Evolutionary conservation across 2,113 vertebrate genomes (phyloP).

Genomic region (Aramus guarauna): DNA sequence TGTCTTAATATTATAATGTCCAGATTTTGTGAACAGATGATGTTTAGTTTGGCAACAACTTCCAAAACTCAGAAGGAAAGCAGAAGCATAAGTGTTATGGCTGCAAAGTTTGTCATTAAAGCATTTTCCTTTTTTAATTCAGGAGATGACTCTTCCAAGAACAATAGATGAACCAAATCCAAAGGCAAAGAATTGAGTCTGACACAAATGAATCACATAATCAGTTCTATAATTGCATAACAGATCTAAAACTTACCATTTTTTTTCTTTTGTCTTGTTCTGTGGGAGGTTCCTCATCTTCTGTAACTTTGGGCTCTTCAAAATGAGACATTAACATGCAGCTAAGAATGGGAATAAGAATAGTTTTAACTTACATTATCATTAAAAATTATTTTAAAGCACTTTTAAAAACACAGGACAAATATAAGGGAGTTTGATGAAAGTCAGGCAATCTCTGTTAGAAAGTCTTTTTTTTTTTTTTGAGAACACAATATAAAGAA

Average conservation of each 20-base stretch:
- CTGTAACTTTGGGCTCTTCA: conserved; percentile 88
- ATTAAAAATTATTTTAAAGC: not conserved
- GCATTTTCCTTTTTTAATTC: not conserved
- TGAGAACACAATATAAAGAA: not conserved
- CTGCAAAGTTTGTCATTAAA: not conserved
- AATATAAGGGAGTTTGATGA: not conserved
- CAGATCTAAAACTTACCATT: conserved; percentile 73
- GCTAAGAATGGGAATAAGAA: conserved; percentile 66
- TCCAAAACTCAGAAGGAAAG: not conserved
- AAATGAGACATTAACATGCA: conserved; percentile 93
- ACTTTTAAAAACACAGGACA: not conserved
- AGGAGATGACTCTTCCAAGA: not conserved
- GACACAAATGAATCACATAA: not conserved
- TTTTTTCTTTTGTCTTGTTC: conserved; percentile 98
- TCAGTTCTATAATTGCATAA: not conserved
- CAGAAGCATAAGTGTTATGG: not conserved
- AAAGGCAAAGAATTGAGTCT: not conserved
- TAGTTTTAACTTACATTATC: not conserved
- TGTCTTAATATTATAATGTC: not conserved
- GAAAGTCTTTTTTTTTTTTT: not conserved
- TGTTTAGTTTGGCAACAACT: not conserved
- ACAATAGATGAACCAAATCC: not conserved
- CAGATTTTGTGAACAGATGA: not conserved
- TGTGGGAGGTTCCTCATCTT: conserved; percentile 93
- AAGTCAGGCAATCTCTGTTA: not conserved